A percentile compares a stretch with the other conserved stretches of the same genome.
phyloP scores from a whole-genome alignment of 1,140 invertebrate species.

The Tetramorium parvispinum region DNA sequence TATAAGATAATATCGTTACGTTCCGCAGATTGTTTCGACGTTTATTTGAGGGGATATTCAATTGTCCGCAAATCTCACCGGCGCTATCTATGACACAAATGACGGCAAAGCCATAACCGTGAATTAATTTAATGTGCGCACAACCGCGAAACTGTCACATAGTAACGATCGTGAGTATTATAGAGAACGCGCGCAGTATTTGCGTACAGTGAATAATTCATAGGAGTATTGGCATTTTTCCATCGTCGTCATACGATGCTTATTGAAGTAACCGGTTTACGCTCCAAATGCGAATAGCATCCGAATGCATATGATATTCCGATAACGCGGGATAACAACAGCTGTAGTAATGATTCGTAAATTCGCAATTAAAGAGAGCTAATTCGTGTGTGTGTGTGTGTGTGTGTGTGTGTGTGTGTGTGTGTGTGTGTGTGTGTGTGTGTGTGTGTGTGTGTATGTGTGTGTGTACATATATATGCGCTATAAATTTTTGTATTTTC shows the following conservation, averaged over 20 bases:
- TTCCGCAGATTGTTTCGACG: not conserved
- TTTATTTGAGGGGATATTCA: constrained; percentile 20
- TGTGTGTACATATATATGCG: not conserved
- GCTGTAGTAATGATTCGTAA: constrained; percentile 42
- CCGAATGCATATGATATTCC: constrained; percentile 35
- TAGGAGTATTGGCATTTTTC: constrained; percentile 70
- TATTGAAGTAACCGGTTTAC: constrained; percentile 67
- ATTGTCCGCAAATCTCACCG: constrained; percentile 37
- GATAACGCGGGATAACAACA: constrained; percentile 50
- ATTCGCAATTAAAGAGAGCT: constrained; percentile 8
- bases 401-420: too few species aligned
- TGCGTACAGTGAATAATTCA: constrained; percentile 50
- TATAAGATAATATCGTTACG: constrained; percentile 14
- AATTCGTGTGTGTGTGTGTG: too few species aligned
- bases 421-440: too few species aligned
- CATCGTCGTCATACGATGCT: constrained; percentile 74
- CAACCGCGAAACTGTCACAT: constrained; percentile 37
- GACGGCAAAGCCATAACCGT: constrained; percentile 1
- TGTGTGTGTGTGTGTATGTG: too few species aligned
- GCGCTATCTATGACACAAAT: constrained; percentile 4
- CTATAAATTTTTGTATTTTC: not conserved
- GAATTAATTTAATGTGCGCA: constrained; percentile 38
- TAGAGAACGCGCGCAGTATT: constrained; percentile 11
- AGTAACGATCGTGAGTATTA: constrained; percentile 13
- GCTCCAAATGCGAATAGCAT: constrained; percentile 20